Conservation (phyloP, 2,797 vertebrate genomes). For the Psittacula echo region DNA sequence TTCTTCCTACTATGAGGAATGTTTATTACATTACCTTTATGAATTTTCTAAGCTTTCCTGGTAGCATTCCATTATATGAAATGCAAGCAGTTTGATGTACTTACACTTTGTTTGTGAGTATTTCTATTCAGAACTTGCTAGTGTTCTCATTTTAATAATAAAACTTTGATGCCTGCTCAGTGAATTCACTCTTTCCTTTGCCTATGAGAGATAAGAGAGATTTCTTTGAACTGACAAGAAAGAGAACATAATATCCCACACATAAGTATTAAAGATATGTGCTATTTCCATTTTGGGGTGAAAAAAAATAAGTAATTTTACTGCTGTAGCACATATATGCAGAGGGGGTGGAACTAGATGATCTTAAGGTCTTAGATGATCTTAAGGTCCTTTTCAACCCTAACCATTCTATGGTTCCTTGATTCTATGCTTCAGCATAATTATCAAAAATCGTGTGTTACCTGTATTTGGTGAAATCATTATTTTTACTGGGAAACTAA, state of each 20-base stretch:
- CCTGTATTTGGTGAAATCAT: background rate
- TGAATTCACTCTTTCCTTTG: slow-evolving; percentile 36
- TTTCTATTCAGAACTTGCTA: slow-evolving; percentile 50
- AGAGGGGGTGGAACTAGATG: background rate
- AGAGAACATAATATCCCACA: background rate
- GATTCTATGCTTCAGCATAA: background rate
- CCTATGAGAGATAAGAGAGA: slow-evolving; percentile 29
- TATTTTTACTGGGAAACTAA: background rate
- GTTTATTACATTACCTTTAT: slow-evolving; percentile 2
- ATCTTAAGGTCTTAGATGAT: background rate
- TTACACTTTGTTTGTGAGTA: slow-evolving; percentile 47
- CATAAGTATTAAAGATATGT: background rate
- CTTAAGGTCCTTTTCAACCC: background rate
- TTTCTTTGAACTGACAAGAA: slow-evolving; percentile 46
- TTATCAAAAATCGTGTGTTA: background rate
- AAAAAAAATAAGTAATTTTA: background rate
- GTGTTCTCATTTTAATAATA: slow-evolving; percentile 53
- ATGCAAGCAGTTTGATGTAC: slow-evolving; percentile 25
- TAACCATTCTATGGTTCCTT: background rate
- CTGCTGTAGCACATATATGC: background rate
- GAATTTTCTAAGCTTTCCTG: slow-evolving; percentile 27
- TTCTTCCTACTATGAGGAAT: background rate
- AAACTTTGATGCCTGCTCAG: background rate
- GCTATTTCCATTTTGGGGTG: background rate
- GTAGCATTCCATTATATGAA: slow-evolving; percentile 40